phyloP scores from a whole-genome alignment of 2,888 invertebrate species.

The Allolobophora icterica region DNA sequence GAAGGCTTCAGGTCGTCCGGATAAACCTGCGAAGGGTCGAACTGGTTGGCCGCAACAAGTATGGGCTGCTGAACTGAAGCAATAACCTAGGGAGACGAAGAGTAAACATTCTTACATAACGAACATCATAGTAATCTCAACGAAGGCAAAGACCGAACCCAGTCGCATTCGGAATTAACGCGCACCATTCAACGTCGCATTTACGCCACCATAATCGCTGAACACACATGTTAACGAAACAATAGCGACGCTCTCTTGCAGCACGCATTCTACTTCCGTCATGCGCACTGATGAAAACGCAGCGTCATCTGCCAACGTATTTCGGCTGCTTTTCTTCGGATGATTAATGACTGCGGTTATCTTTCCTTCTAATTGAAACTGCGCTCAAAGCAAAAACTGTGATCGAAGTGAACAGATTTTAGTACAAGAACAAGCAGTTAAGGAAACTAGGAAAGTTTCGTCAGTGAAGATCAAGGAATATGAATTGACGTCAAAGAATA shows the following conservation, averaged over 20 bases:
- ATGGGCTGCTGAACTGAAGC: conserved; percentile 78
- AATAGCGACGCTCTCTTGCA: not conserved
- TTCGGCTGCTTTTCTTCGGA: not conserved
- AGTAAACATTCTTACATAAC: not conserved
- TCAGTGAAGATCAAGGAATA: too few relatives aligned
- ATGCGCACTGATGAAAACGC: not conserved
- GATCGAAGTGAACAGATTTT: not conserved
- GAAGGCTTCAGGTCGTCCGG: conserved; percentile 36
- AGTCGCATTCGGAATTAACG: not conserved
- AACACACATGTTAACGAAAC: not conserved
- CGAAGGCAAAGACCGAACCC: not conserved
- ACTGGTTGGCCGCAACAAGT: conserved; percentile 98
- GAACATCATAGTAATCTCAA: not conserved
- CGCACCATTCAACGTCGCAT: not conserved
- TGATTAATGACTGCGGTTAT: not conserved
- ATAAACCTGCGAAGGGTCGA: conserved; percentile 71
- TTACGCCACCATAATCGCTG: not conserved
- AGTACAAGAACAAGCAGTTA: not conserved
- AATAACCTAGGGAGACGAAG: not conserved
- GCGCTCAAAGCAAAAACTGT: not conserved
- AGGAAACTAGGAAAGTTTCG: too few relatives aligned
- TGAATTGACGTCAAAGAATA: not conserved
- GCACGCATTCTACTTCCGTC: not conserved
- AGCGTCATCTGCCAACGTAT: not conserved
- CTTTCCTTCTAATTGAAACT: not conserved